phyloP scores from a whole-genome alignment of 2,888 invertebrate species.

The Acleris literana region DNA sequence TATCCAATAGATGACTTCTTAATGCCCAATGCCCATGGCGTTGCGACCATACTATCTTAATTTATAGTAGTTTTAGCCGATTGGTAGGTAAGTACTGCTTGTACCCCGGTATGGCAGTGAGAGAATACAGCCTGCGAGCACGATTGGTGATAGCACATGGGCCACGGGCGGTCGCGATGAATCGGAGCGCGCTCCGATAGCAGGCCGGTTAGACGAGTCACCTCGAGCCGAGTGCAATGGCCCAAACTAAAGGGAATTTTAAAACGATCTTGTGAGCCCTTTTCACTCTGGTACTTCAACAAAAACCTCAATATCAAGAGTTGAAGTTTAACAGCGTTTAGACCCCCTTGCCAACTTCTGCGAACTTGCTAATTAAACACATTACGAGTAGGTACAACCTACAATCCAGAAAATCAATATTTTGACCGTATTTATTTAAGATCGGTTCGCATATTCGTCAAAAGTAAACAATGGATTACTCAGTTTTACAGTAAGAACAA shows the following conservation, averaged over 20 bases:
- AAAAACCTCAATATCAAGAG: background rate
- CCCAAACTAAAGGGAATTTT: slow-evolving; percentile 81
- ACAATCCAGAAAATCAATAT: slow-evolving; percentile 17
- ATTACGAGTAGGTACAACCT: no score
- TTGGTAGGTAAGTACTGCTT: slow-evolving; percentile 7
- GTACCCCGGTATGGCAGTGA: slow-evolving; percentile 49
- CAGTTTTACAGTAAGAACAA: slow-evolving; percentile 44
- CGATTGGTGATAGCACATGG: slow-evolving; percentile 75
- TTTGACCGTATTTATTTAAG: slow-evolving; percentile 9
- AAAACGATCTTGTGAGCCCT: slow-evolving; percentile 75
- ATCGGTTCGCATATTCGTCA: slow-evolving; percentile 3
- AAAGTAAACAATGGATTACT: slow-evolving; percentile 34
- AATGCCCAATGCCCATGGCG: slow-evolving; percentile 8
- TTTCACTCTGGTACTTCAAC: slow-evolving; percentile 58
- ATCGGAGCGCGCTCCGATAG: slow-evolving; percentile 79
- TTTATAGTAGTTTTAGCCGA: slow-evolving; percentile 12
- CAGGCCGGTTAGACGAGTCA: slow-evolving; percentile 81
- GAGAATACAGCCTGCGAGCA: slow-evolving; percentile 64
- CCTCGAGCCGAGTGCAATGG: slow-evolving; percentile 70
- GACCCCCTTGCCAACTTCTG: background rate
- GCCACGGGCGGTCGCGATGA: slow-evolving; percentile 72
- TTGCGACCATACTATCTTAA: slow-evolving; percentile 5
- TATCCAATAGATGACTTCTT: background rate
- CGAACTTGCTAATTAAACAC: slow-evolving; percentile 17
- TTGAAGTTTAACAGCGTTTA: no score